A percentile compares a stretch with the other conserved stretches of the same genome.
Evolutionary conservation across 2,113 vertebrate species (phyloP).

Genomic region (Cygnus buccinator): DNA sequence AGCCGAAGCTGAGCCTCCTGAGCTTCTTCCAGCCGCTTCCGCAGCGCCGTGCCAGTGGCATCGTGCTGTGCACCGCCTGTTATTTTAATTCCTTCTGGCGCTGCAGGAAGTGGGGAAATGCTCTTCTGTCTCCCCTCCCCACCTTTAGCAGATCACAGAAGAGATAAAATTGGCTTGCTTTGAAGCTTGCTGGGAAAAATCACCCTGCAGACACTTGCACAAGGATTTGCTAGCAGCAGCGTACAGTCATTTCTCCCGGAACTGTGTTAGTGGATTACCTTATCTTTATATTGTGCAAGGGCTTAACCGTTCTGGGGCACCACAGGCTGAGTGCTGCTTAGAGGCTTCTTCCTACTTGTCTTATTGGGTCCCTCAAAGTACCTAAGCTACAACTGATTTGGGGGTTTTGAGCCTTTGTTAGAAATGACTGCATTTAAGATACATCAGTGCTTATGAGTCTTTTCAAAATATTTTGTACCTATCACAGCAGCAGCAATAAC

Average conservation of each 20-base stretch:
- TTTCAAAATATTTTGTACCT: neutral
- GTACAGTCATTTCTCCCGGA: neutral
- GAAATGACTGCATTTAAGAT: neutral
- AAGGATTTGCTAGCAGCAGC: neutral
- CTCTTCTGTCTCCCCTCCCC: neutral
- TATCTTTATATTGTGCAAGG: no score
- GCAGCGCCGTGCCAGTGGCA: fast-evolving
- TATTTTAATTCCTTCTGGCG: neutral
- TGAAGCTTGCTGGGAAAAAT: neutral
- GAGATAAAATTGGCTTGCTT: neutral
- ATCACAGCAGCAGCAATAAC: neutral
- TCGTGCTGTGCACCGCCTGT: fast-evolving
- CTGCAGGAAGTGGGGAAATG: neutral
- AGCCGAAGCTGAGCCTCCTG: neutral
- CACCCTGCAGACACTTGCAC: neutral
- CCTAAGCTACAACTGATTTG: neutral
- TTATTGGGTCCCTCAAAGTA: neutral
- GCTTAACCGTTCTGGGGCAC: neutral
- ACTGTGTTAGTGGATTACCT: fast-evolving
- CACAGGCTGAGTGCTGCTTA: neutral
- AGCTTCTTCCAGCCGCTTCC: fast-evolving
- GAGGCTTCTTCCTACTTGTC: neutral
- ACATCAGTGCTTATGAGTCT: neutral
- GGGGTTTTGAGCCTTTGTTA: neutral
- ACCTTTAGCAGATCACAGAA: neutral